Evolutionary conservation across 1,140 invertebrate genomes (phyloP), one percentile per base, ranked within the genome.

Genomic region (Popillia japonica): DNA sequence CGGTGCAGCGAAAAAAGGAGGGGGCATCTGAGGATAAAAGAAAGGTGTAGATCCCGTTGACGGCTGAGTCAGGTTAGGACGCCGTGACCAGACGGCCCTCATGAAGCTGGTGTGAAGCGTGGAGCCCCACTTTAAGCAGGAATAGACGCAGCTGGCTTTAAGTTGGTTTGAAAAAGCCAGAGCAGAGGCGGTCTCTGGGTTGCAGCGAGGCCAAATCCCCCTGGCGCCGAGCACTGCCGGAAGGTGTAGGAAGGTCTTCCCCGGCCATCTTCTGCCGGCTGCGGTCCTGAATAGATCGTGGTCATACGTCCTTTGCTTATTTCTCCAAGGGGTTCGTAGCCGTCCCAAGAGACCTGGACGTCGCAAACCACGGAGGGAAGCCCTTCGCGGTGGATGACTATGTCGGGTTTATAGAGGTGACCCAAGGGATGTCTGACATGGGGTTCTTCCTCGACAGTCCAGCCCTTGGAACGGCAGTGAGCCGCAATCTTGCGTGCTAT

Each of bases 171-270:
- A 4, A 0, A 80, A 11, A 2, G 34, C 10, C 9, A 79, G 68
- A 40, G 75, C 72, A 10, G 9, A 20, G 6, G 14, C 20, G 20
- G 75, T 72, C 11, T 27, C 22, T 8, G 34, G 6, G 59, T 82
- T 81, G 42, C 55, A 68, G 14, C 55, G 55, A 9, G 79, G 79
- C 79, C 80, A 81, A n/a, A n/a, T n/a, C n/a, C n/a, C n/a, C n/a
- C n/a, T n/a, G n/a, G n/a, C n/a, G n/a, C n/a, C n/a, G n/a, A 81
- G 40, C 6, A 79, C 8, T 44, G 2, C 77, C n/a, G 80, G 79
- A 0, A 59, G 6, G n/a, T 80, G 75, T 6, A 23, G 7, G 8
- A 81, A 20, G 2, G n/a, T 40, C 40, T 77, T 79, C 3, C 59
- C 79, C 0, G 80, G 79, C 68, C 72, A 80, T 27, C 17, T 72